Conservation (phyloP, 2,797 vertebrate genomes). For the Menidia menidia region DNA sequence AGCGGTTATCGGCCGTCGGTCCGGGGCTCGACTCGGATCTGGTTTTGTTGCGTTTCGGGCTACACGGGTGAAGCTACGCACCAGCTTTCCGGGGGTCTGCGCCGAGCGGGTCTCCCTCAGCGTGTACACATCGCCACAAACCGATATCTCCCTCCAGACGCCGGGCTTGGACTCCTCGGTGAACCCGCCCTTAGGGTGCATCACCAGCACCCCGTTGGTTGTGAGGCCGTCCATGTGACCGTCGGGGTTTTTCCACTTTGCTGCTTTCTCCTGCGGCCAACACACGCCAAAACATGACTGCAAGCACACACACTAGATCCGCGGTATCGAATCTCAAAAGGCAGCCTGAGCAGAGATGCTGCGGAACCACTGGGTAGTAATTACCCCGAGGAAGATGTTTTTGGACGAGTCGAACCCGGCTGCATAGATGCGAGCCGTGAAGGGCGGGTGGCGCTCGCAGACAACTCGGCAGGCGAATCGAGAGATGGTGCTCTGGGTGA, state of each 20-base stretch:
- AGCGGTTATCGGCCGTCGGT: no score
- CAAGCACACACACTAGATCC: neutral
- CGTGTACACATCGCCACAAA: slow-evolving; percentile 97
- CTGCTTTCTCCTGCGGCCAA: slow-evolving; percentile 93
- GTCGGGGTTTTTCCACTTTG: slow-evolving; percentile 99
- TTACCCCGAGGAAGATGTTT: slow-evolving; percentile 99
- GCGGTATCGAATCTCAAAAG: slow-evolving; percentile 5
- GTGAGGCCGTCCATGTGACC: slow-evolving; percentile 99
- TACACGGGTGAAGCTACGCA: slow-evolving; percentile 62
- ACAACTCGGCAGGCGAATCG: slow-evolving; percentile 97
- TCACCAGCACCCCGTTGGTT: slow-evolving; percentile 97
- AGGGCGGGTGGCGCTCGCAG: slow-evolving; percentile 92
- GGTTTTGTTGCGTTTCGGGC: no score
- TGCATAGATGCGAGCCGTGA: slow-evolving; percentile 94
- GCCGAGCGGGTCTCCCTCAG: slow-evolving; percentile 96
- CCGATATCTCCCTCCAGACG: slow-evolving; percentile 97
- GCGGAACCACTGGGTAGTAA: slow-evolving; percentile 45
- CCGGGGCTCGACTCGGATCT: no score
- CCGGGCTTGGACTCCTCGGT: slow-evolving; percentile 96
- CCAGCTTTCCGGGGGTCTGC: slow-evolving; percentile 95
- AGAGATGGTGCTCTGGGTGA: slow-evolving; percentile 98
- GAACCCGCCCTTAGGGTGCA: slow-evolving; percentile 97
- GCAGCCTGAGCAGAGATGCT: neutral
- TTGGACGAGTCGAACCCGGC: slow-evolving; percentile 99
- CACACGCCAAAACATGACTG: slow-evolving; percentile 3